Evolutionary conservation across 2,113 vertebrate species (phyloP).

Genomic region (Probosciger aterrimus): DNA sequence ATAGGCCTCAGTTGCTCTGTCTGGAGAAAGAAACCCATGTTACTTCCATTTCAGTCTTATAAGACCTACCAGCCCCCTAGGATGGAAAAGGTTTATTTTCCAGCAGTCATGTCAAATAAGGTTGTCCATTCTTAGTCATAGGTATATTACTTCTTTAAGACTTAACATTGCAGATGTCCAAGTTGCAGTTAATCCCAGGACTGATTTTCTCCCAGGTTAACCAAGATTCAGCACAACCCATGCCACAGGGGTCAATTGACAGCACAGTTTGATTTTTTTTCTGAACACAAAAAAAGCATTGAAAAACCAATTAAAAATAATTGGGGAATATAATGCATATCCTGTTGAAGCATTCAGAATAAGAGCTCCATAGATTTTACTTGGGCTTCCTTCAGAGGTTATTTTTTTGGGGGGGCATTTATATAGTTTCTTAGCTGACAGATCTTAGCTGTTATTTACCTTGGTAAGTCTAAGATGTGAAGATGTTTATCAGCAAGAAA

Average conservation of each 20-base stretch:
- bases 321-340: neutral
- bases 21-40: neutral
- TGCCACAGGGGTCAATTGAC: neutral
- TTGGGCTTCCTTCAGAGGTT: neutral
- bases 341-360: neutral
- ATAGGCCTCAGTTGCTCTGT: neutral
- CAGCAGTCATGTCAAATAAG: neutral
- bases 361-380: neutral
- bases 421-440: neutral
- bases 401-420: neutral
- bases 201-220: neutral
- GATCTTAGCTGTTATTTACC: neutral
- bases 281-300: neutral
- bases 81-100: neutral
- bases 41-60: neutral
- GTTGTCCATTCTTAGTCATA: neutral
- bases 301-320: neutral
- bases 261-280: neutral
- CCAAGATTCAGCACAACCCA: neutral
- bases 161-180: neutral
- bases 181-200: neutral
- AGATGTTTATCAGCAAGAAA: neutral
- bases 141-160: neutral
- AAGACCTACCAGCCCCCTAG: neutral
- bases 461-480: neutral